A percentile compares a stretch with the other conserved stretches of the same genome.
Conservation (phyloP, 2,113 vertebrate species). For the Procavia capensis region DNA sequence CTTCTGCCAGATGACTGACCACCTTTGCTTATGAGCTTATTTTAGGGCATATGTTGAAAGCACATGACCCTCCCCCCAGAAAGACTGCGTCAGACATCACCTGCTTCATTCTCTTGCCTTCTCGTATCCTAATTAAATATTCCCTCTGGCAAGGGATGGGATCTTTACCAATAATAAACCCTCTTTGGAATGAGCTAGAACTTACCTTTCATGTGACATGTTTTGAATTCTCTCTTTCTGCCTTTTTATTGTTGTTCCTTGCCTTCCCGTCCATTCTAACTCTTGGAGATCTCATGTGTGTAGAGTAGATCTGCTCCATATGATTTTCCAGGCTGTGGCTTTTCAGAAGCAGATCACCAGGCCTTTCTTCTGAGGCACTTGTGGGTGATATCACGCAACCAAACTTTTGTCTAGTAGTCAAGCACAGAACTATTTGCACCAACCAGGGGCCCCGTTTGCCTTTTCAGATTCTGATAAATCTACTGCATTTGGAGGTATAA, state of each 20-base stretch:
- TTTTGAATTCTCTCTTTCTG: slow-evolving; percentile 49
- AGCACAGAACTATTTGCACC: neutral
- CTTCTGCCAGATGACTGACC: neutral
- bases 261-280: neutral
- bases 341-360: neutral
- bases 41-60: neutral
- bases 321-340: neutral
- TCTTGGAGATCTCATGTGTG: neutral
- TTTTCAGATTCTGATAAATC: slow-evolving; percentile 23
- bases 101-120: neutral
- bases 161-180: neutral
- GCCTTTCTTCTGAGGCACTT: neutral
- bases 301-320: neutral
- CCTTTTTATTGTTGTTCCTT: neutral
- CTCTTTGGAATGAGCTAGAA: neutral
- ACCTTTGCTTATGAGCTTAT: neutral
- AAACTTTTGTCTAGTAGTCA: neutral
- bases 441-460: slow-evolving; percentile 7
- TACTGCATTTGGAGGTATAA: slow-evolving; percentile 11
- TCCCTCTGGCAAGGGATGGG: neutral
- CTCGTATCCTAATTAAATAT: neutral
- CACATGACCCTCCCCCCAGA: neutral
- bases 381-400: neutral
- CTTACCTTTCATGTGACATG: neutral
- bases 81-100: neutral